These are phyloP conservation scores for Lichenostomus cassidix DNA, from an alignment of 2,113 vertebrate species.

Conservation along the genomic window DNA sequence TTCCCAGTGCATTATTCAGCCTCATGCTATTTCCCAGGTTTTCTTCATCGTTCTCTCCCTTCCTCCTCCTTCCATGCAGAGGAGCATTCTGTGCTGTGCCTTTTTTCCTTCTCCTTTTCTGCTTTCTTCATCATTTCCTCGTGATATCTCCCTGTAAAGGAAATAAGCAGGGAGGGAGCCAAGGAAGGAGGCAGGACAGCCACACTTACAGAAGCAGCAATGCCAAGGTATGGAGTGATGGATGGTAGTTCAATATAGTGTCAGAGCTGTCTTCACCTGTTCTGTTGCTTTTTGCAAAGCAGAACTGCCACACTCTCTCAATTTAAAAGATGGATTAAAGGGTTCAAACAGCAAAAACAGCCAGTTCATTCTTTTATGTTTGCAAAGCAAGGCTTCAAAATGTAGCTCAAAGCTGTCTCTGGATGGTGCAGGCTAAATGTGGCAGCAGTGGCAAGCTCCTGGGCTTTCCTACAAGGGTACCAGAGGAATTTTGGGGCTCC, in stretches of 20 bases:
- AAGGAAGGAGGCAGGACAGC: background rate
- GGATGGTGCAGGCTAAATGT: background rate
- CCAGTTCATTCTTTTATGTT: background rate
- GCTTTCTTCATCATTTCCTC: background rate
- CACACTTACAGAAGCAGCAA: background rate
- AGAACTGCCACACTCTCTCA: rapidly evolving
- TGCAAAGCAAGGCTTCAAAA: background rate
- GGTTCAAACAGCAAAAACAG: background rate
- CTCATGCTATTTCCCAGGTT: background rate
- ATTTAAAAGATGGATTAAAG: background rate
- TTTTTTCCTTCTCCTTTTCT: background rate
- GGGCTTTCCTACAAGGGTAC: background rate
- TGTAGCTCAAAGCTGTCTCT: background rate
- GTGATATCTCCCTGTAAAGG: background rate
- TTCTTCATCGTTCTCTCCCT: background rate
- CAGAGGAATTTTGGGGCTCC: background rate
- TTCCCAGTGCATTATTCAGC: background rate
- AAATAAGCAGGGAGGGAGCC: background rate
- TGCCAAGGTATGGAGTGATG: background rate
- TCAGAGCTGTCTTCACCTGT: background rate
- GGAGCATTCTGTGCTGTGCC: background rate
- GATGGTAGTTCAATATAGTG: background rate
- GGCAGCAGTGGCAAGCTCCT: background rate
- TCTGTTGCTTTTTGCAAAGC: background rate
- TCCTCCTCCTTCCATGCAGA: background rate